Evolutionary conservation across 2,888 invertebrate species (phyloP), one percentile per base, ranked within the genome.

Genomic region (Acrocyrtus sp.): DNA sequence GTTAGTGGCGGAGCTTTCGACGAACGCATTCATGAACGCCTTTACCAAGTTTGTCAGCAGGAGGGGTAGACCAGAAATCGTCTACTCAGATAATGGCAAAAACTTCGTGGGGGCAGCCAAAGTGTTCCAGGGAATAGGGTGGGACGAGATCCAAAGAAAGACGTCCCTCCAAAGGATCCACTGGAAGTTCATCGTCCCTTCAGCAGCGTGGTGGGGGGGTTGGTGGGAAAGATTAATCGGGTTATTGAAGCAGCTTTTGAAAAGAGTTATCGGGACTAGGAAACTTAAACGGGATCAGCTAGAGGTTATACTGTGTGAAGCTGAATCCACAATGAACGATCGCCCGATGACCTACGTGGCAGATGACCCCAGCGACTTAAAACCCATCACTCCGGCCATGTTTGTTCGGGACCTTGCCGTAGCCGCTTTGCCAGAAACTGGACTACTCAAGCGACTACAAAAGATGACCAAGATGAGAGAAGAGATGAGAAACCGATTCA

Each of bases 81-180:
- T 60, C 8, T 67, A 67, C 43, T 51, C 58, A 1, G 67, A 67
- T 39, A 57, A 67, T 27, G 67, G 67, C 1, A 50, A 24, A 0
- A 67, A 67, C 12, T 58, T 67, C 12, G 19, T 2, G 4, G 65
- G 65, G 3, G 51, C 51, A 5, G 1, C 12, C 24, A 0, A 27
- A 0, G 6, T 56, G 85, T 39, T 19, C 48, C 1, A 27, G 41
- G 12, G 76, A 47, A 12, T 29, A 43, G 21, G 21, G 26, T 60
- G 60, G 60, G 21, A 48, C 6, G 10, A 19, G 4, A 48, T 60
- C n/a, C n/a, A 60, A 17, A 2, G 24, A 8, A 26, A 26, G 1
- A 21, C 15, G 10, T 1, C 17, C 1, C 4, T 43, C 43, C 10
- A 6, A 15, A 6, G 3, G 19, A 66, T 66, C 19, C 5, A 21